These are phyloP conservation scores for Carlito syrichta DNA, from an alignment of 2,113 vertebrate species.

Conservation along the genomic window DNA sequence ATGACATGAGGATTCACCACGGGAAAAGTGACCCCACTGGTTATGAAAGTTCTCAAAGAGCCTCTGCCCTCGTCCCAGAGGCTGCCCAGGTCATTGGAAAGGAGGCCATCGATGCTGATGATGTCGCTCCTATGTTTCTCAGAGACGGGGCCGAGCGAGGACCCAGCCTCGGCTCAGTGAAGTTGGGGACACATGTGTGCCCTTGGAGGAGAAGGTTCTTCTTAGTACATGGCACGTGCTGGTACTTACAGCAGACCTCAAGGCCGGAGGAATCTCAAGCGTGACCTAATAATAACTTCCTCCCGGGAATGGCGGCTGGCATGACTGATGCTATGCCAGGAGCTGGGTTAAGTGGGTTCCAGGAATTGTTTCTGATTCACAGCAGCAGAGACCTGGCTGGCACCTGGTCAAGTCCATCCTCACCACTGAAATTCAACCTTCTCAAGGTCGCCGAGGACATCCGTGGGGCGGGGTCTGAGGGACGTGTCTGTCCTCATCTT, in stretches of 20 bases:
- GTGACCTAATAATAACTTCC: neutral
- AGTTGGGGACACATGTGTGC: accelerated
- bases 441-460: neutral
- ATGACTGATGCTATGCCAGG: neutral
- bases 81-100: neutral
- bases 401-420: neutral
- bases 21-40: neutral
- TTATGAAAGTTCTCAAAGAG: neutral
- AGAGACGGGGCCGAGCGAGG: neutral
- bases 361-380: constrained; percentile 13
- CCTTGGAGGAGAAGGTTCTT: too few species aligned
- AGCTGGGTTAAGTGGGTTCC: neutral
- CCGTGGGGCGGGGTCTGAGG: accelerated
- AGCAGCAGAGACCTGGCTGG: constrained; percentile 37
- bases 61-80: accelerated
- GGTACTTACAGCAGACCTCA: neutral
- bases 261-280: neutral
- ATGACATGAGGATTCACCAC: neutral
- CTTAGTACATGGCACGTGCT: accelerated
- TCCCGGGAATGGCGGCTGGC: neutral
- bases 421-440: neutral
- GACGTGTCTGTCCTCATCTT: accelerated
- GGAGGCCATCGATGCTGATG: neutral
- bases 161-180: neutral
- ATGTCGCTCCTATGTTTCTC: accelerated